Base-by-base conservation (phyloP, 2,888 invertebrate species). In the Thereva nobilitata region DNA sequence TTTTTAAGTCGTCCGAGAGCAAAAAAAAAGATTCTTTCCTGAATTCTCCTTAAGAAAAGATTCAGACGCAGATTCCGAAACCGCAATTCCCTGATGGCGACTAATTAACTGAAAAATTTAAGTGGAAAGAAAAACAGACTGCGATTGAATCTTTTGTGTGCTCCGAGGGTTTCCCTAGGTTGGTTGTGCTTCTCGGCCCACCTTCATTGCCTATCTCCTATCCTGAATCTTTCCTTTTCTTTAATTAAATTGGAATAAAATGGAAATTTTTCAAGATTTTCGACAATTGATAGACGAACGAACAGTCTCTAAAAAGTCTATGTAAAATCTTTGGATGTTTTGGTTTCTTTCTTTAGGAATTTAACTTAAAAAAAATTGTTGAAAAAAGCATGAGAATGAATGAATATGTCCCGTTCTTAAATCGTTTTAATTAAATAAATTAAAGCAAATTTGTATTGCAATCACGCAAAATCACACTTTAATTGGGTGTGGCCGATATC, bases 171-270 rank as follows among this genome's bases (percentile, higher is more conserved):
- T 50, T 61, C 34, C 61, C 50, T 34, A 40, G 41, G 41, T 56
- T 42, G 42, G 9, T 40, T 5, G 49, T 9, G 40, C 40, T 23
- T 50, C 23, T 23, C 41, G 10, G 38, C 37, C 9, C 34, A 12
- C 61, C 61, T 50, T 50, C 61, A 41, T 50, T 41, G 50, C 50
- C 10, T 61, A 61, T 61, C 61, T 61, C 1, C 35, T 4, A 7
- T 9, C 45, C 40, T n/a, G 40, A 38, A 61, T 61, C 61, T 61
- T 40, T 45, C 10, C 49, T 23, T 38, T 61, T 23, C 9, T 37
- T 50, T 61, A 61, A 61, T 61, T 61, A 61, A 61, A 61, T 49
- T 41, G 37, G 50, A 47, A 50, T 49, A 61, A 61, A 61, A 61
- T 61, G 61, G 61, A 61, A 61, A 61, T 61, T 61, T 61, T 37